phyloP scores from a whole-genome alignment of 2,113 vertebrate species.

The Macroglossus sobrinus region DNA sequence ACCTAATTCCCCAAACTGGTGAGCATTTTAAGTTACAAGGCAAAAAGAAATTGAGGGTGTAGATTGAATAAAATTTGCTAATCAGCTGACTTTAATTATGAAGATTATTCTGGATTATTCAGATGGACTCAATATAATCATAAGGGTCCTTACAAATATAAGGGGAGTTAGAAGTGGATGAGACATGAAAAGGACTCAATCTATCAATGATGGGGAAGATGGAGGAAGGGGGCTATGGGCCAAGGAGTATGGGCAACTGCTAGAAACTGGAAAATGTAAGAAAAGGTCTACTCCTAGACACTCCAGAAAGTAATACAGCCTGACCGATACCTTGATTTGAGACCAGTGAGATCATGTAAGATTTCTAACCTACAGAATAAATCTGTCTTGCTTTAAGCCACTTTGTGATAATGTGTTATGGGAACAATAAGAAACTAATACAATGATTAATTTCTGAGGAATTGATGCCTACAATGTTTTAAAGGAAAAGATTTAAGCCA shows the following conservation, averaged over 20 bases:
- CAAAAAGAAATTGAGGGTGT: neutral
- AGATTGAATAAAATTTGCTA: too few species aligned
- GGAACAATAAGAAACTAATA: neutral
- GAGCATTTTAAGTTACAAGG: neutral
- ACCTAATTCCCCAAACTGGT: neutral
- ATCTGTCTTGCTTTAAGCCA: neutral
- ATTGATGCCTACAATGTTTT: neutral
- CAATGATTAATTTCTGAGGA: neutral
- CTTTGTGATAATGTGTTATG: neutral
- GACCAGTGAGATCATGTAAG: rapidly evolving
- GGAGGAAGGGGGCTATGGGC: neutral
- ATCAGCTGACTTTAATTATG: neutral
- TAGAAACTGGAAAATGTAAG: neutral
- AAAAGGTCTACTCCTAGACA: too few species aligned
- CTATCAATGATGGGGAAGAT: rapidly evolving
- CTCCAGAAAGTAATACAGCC: neutral
- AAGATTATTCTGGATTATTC: too few species aligned
- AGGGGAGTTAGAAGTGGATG: neutral
- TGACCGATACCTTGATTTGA: neutral
- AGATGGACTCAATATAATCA: too few species aligned
- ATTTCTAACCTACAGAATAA: neutral
- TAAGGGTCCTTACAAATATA: neutral
- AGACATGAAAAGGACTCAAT: neutral
- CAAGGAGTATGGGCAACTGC: neutral
- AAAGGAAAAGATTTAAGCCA: neutral